Conservation (phyloP, 2,113 vertebrate species). For the human (Homo sapiens) region GRCh38 chr20:21797001-21797500, state of each 20-base stretch:
- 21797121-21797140: not conserved
- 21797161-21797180: not conserved
- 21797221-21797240: not conserved
- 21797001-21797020: not conserved
- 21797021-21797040: not conserved
- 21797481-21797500: not conserved
- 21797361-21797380: not conserved
- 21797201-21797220: not conserved
- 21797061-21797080: too few species aligned
- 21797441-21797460: not conserved
- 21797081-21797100: not conserved
- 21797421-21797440: not conserved
- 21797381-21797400: not conserved
- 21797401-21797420: not conserved
- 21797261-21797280: not conserved
- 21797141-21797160: not conserved
- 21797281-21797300: not conserved
- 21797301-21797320: not conserved
- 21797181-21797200: not conserved
- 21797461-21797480: not conserved
- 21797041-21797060: not conserved
- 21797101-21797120: not conserved
- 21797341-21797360: too few species aligned
- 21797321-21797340: not conserved
- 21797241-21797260: not conserved